A percentile compares a stretch with the other conserved stretches of the same genome.
Evolutionary conservation across 2,888 invertebrate genomes (phyloP).

Genomic region (Cephus spinipes): DNA sequence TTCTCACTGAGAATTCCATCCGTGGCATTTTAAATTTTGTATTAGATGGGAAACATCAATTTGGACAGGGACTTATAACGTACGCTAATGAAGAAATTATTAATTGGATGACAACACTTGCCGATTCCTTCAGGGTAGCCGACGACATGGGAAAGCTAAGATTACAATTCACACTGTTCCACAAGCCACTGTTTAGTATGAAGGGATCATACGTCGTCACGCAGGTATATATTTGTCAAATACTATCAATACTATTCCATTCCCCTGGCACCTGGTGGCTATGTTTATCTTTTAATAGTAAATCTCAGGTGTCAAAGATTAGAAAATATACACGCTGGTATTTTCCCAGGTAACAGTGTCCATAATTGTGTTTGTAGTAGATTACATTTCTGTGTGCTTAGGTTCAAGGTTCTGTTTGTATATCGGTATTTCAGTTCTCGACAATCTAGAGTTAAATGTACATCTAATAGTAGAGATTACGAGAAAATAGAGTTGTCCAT

Average conservation of each 20-base stretch:
- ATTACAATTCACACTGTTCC: conserved; percentile 92
- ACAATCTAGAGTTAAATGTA: background rate
- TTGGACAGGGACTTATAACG: conserved; percentile 95
- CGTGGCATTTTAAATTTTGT: conserved; percentile 94
- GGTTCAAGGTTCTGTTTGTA: background rate
- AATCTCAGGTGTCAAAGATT: background rate
- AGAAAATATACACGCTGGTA: background rate
- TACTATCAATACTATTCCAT: background rate
- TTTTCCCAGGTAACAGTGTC: background rate
- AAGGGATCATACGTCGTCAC: conserved; percentile 98
- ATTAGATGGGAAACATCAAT: conserved; percentile 92
- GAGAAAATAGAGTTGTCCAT: background rate
- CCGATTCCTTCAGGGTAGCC: conserved; percentile 94
- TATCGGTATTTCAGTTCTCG: background rate
- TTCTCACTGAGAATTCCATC: conserved; percentile 92
- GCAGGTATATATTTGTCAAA: conserved; percentile 74
- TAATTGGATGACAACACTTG: conserved; percentile 96
- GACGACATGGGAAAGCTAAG: conserved; percentile 98
- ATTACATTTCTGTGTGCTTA: background rate
- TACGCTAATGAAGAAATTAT: conserved; percentile 97
- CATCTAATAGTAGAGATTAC: background rate
- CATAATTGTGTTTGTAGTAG: background rate
- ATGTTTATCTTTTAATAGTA: background rate
- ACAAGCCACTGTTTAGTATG: conserved; percentile 96
- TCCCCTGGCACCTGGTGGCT: background rate